Conservation (phyloP, 2,797 vertebrate species). For the Tokudaia muenninki region DNA sequence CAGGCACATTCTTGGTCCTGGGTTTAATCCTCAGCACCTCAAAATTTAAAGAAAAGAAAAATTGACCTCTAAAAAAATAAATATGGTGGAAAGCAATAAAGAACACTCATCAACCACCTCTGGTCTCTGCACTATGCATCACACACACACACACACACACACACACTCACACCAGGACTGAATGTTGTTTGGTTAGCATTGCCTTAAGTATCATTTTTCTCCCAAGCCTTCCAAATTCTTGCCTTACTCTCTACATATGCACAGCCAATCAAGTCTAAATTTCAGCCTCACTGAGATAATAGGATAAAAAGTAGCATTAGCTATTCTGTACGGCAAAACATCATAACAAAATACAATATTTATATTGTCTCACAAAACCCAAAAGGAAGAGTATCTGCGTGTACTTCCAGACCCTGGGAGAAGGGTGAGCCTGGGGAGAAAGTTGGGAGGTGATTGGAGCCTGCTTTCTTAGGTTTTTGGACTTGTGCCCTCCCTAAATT, state of each 20-base stretch:
- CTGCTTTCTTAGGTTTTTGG: slow-evolving; percentile 65
- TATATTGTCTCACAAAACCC: slow-evolving; percentile 82
- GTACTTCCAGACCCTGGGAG: slow-evolving; percentile 77
- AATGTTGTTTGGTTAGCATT: background rate
- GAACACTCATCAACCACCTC: background rate
- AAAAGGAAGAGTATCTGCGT: slow-evolving; percentile 81
- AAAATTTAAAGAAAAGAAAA: background rate
- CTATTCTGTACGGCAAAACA: slow-evolving; percentile 83
- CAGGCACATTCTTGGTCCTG: background rate
- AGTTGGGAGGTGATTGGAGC: background rate
- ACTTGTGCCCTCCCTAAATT: slow-evolving; percentile 51
- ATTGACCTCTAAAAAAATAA: background rate
- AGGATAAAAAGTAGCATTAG: slow-evolving; percentile 82
- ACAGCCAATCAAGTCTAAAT: slow-evolving; percentile 42
- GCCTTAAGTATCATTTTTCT: slow-evolving; percentile 16
- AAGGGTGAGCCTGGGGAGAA: background rate
- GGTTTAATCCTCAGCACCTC: background rate
- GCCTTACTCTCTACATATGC: background rate
- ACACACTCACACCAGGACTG: no score
- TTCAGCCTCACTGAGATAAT: slow-evolving; percentile 74
- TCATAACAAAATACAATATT: slow-evolving; percentile 83
- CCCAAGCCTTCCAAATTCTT: slow-evolving; percentile 9
- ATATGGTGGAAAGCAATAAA: background rate
- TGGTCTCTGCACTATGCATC: background rate
- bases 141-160: background rate